Percentiles rank a stretch among this genome's conserved stretches.
Evolutionary conservation across 2,888 invertebrate species (phyloP).

Genomic region (Ennomos quercinarius): DNA sequence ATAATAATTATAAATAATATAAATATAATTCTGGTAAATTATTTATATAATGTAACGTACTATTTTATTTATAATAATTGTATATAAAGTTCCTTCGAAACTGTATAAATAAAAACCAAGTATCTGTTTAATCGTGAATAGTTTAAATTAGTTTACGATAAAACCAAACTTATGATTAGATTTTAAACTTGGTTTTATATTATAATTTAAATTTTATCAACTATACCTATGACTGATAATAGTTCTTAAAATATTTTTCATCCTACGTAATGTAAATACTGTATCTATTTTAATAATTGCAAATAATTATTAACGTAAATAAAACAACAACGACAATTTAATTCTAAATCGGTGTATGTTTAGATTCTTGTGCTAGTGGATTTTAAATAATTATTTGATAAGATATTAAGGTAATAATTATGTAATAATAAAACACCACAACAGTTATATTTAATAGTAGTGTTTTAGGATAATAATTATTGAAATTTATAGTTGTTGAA

Average conservation of each 20-base stretch:
- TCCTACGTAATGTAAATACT: slow-evolving; percentile 61
- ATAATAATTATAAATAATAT: slow-evolving; percentile 57
- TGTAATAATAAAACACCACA: slow-evolving; percentile 72
- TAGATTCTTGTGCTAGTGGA: slow-evolving; percentile 57
- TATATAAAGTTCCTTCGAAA: slow-evolving; percentile 43
- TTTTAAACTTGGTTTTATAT: slow-evolving; percentile 36
- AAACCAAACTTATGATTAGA: slow-evolving; percentile 48
- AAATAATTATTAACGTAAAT: slow-evolving; percentile 55
- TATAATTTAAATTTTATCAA: slow-evolving; percentile 46
- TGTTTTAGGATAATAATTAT: slow-evolving; percentile 55
- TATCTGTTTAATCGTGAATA: slow-evolving; percentile 24
- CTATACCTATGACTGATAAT: slow-evolving; percentile 78
- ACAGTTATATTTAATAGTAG: slow-evolving; percentile 58
- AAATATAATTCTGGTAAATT: slow-evolving; percentile 30
- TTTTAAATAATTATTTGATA: slow-evolving; percentile 39
- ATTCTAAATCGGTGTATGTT: slow-evolving; percentile 80
- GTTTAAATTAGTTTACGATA: slow-evolving; percentile 37
- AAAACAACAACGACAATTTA: slow-evolving; percentile 81
- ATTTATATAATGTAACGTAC: slow-evolving; percentile 33
- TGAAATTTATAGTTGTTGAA: slow-evolving; percentile 54
- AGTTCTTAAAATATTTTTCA: slow-evolving; percentile 64
- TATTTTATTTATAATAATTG: slow-evolving; percentile 40
- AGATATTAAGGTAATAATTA: slow-evolving; percentile 52
- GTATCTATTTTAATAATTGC: slow-evolving; percentile 49
- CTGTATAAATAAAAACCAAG: slow-evolving; percentile 33